phyloP scores from a whole-genome alignment of 2,113 vertebrate species.

The Misgurnus mizolepis region DNA sequence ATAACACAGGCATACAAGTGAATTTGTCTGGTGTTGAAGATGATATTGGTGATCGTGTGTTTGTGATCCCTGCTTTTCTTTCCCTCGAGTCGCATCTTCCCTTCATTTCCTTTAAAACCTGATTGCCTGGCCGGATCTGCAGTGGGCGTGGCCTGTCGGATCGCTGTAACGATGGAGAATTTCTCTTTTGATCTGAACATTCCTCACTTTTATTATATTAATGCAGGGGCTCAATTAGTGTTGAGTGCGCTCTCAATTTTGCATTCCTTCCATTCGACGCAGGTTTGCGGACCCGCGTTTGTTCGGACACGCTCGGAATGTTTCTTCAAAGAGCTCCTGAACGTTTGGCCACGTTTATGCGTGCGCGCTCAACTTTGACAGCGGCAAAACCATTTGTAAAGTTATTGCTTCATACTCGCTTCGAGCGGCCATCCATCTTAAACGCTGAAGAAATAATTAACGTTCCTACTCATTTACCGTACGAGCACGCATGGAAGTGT shows the following conservation, averaged over 20 bases:
- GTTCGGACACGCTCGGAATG: slow-evolving; percentile 67
- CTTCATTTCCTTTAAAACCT: not conserved
- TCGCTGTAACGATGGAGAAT: slow-evolving; percentile 16
- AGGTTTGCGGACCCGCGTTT: slow-evolving; percentile 50
- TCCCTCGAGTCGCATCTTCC: not conserved
- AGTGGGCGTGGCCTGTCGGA: not conserved
- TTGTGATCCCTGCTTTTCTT: not conserved
- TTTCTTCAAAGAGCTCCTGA: slow-evolving; percentile 41
- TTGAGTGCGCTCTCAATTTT: slow-evolving; percentile 24
- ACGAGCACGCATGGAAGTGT: no score
- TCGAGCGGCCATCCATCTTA: not conserved
- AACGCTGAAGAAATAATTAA: not conserved
- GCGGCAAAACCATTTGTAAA: slow-evolving; percentile 31
- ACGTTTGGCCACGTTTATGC: slow-evolving; percentile 39
- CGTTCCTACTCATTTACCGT: no score
- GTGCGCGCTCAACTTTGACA: slow-evolving; percentile 25
- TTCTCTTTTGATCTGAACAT: slow-evolving; percentile 24
- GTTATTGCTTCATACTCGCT: slow-evolving; percentile 34
- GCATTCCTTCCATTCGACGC: slow-evolving; percentile 66
- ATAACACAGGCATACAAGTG: no score
- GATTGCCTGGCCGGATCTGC: not conserved
- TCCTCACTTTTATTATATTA: slow-evolving; percentile 46
- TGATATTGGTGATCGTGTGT: no score
- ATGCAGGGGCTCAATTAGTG: slow-evolving; percentile 52
- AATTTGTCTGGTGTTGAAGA: no score